Base-by-base conservation (phyloP, 2,113 vertebrate species). In the Rhynchopsitta pachyrhyncha region DNA sequence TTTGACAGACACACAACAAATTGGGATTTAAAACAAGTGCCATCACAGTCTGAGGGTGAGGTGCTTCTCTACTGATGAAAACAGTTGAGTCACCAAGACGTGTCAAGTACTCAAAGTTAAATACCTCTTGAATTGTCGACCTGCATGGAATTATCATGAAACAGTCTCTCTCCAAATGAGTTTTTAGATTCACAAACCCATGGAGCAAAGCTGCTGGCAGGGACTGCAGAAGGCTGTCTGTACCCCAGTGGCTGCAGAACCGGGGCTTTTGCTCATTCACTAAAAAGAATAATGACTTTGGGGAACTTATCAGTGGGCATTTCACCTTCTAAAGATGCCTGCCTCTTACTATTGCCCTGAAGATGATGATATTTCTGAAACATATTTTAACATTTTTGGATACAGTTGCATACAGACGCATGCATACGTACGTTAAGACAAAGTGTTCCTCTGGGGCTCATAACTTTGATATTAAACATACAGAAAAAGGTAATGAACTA, bases 321-420 rank as follows among this genome's bases (percentile, higher is more conserved):
- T 88, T 89, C 44, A 44, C 12, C 20, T 88, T 67, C 42, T 20
- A 50, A 69, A 63, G 33, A 55, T 0, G 28, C 13, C 28, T 67
- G 5, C 18, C 11, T 87, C 31, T 33, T 31, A 24, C 16, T 4
- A 2, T 39, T 57, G 1, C 18, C 6, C 19, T 0, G 1, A 92
- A 92, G 57, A 63, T 0, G 1, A 39, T 6, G 17, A 14, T 55
- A 9, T 37, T 89, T 82, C 57, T 35, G 27, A 44, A 82, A 69
- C 6, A 18, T 28, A 81, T 68, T 67, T 82, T 35, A 57, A n/a
- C 17, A 24, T 47, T 82, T 90, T 84, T 7, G 1, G 17, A 59
- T 53, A 62, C 0, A 0, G 6, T 46, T 89, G 29, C 25, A 24
- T 8, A 37, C 14, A 62, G 39, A 44, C 27, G 42, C 27, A 44